These are phyloP conservation scores for Microplitis deprimator DNA, from an alignment of 2,888 invertebrate genomes.

Conservation along the genomic window DNA sequence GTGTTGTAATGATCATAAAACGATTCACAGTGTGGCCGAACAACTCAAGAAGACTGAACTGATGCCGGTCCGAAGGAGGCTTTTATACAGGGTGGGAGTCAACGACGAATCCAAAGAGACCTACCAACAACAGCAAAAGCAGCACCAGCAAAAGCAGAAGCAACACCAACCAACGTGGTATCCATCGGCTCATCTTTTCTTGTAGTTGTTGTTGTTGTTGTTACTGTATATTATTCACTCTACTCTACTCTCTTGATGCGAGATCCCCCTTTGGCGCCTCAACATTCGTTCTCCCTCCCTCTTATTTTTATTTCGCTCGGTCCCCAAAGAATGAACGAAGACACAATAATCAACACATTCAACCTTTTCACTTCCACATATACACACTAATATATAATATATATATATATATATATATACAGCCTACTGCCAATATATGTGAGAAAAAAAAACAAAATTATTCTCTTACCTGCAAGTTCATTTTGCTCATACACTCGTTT, in stretches of 20 bases:
- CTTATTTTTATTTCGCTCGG: slow-evolving; percentile 24
- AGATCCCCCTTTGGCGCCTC: slow-evolving; percentile 40
- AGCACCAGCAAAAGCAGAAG: slow-evolving; percentile 53
- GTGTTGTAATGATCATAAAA: slow-evolving; percentile 50
- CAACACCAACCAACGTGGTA: slow-evolving; percentile 54
- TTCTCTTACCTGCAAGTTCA: slow-evolving; percentile 22
- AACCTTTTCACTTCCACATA: not conserved
- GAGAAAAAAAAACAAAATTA: slow-evolving; percentile 28
- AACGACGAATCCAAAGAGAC: slow-evolving; percentile 54
- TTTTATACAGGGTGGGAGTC: slow-evolving; percentile 67
- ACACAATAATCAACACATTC: not conserved
- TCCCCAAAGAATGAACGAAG: not conserved
- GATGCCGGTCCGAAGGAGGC: slow-evolving; percentile 60
- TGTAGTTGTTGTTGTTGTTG: slow-evolving; percentile 44
- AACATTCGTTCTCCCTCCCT: slow-evolving; percentile 32
- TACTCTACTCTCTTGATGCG: not conserved
- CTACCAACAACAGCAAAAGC: not conserved
- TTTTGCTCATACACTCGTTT: slow-evolving; percentile 2
- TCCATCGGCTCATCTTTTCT: slow-evolving; percentile 60
- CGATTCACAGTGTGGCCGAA: slow-evolving; percentile 57
- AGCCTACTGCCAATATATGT: slow-evolving; percentile 26
- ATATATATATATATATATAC: too few relatives aligned
- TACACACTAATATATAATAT: slow-evolving; percentile 15
- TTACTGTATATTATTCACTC: not conserved
- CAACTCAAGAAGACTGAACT: slow-evolving; percentile 64